Percentiles rank a stretch among this genome's conserved stretches.
Conservation (phyloP, 2,888 invertebrate species). For the Notocelia uddmanniana region DNA sequence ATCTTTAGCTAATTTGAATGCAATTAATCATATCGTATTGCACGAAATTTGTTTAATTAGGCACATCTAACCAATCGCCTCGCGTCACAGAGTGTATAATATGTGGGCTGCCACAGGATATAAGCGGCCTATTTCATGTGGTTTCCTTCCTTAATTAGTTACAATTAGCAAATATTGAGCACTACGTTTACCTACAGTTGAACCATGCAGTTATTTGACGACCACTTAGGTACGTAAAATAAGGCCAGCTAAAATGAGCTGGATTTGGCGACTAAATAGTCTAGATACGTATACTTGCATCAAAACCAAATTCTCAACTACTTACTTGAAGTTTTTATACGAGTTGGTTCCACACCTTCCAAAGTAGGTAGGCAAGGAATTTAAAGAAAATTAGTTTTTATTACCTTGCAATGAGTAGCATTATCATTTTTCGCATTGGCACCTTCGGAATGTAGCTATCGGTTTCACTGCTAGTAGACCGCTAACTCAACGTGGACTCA, state of each 20-base stretch:
- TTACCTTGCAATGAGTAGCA: no score
- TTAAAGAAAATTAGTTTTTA: no score
- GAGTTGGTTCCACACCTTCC: background rate
- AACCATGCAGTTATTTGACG: background rate
- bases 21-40: background rate
- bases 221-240: no score
- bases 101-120: conserved; percentile 29
- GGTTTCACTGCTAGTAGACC: no score
- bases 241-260: no score
- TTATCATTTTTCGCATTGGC: no score
- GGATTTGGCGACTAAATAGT: no score
- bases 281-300: no score
- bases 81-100: conserved; percentile 29
- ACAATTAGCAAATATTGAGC: conserved; percentile 23
- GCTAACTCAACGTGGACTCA: no score
- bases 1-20: background rate
- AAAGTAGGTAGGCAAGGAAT: no score
- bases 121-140: conserved; percentile 41
- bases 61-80: conserved; percentile 29
- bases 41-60: conserved; percentile 12
- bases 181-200: background rate
- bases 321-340: background rate
- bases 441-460: no score
- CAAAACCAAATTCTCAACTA: no score
- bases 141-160: conserved; percentile 33